Percentiles rank a stretch among this genome's conserved stretches.
Conservation (phyloP, 2,797 vertebrate species). For the Malurus splendens region DNA sequence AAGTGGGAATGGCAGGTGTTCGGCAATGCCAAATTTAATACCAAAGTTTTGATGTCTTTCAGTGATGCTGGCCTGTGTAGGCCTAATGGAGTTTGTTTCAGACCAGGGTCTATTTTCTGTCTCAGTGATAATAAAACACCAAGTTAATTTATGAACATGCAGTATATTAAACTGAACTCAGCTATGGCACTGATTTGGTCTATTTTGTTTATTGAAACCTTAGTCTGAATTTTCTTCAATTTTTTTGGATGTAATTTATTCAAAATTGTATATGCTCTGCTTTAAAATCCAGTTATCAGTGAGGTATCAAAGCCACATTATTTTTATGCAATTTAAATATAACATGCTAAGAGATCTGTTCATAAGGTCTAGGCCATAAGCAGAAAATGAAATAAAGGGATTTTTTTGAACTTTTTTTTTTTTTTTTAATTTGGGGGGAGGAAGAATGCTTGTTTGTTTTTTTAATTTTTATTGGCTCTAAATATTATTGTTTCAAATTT, state of each 20-base stretch:
- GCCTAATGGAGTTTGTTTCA: neutral
- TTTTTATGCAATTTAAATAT: neutral
- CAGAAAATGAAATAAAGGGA: neutral
- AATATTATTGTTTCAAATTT: neutral
- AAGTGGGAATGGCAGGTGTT: neutral
- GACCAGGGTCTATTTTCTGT: neutral
- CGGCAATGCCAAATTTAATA: fast-evolving
- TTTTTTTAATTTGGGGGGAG: too few relatives aligned
- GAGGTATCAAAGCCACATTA: neutral
- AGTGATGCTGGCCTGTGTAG: neutral
- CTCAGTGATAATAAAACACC: neutral
- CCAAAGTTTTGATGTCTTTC: neutral
- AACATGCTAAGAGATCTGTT: neutral
- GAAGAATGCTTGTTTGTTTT: fast-evolving
- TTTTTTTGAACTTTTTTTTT: neutral
- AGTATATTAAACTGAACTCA: neutral
- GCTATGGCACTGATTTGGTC: neutral
- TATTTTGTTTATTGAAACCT: neutral
- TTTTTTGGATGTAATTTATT: neutral
- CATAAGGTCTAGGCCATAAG: neutral
- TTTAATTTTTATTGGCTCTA: neutral
- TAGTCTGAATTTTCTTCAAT: neutral
- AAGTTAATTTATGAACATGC: neutral
- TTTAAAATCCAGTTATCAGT: neutral
- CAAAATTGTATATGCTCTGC: neutral